Conservation (phyloP, 2,888 invertebrate species). For the Cenopis cana region DNA sequence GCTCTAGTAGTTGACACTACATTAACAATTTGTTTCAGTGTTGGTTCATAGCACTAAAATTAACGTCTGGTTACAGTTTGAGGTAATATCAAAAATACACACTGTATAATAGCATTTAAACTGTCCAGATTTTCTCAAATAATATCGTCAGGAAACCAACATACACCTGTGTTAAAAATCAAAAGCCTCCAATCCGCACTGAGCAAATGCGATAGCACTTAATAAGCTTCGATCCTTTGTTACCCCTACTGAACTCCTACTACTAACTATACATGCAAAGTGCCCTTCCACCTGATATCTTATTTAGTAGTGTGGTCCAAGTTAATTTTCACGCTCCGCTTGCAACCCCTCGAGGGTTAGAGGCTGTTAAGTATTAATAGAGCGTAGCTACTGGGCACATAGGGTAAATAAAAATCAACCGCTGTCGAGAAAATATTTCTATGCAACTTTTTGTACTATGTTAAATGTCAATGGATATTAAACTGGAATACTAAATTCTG, state of each 20-base stretch:
- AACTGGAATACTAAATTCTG: not conserved
- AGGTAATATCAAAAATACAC: no score
- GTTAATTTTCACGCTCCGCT: conserved; percentile 57
- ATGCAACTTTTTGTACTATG: conserved; percentile 20
- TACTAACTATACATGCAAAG: not conserved
- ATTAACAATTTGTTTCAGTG: no score
- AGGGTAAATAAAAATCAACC: conserved; percentile 39
- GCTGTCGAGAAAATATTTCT: not conserved
- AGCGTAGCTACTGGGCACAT: conserved; percentile 27
- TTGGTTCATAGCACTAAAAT: no score
- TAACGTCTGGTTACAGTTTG: no score
- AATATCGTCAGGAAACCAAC: not conserved
- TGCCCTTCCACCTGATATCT: conserved; percentile 28
- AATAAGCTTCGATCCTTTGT: not conserved
- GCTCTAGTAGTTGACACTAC: no score
- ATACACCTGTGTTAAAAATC: not conserved
- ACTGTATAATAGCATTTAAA: no score
- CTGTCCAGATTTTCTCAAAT: not conserved
- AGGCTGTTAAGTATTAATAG: conserved; percentile 35
- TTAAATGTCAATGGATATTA: conserved; percentile 9
- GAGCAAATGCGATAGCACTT: not conserved
- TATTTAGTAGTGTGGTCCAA: conserved; percentile 48
- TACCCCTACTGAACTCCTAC: not conserved
- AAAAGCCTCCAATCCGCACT: no score
- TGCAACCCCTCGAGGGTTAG: conserved; percentile 51